Evolutionary conservation across 2,888 invertebrate species (phyloP).

Genomic region (Melanargia galathea): DNA sequence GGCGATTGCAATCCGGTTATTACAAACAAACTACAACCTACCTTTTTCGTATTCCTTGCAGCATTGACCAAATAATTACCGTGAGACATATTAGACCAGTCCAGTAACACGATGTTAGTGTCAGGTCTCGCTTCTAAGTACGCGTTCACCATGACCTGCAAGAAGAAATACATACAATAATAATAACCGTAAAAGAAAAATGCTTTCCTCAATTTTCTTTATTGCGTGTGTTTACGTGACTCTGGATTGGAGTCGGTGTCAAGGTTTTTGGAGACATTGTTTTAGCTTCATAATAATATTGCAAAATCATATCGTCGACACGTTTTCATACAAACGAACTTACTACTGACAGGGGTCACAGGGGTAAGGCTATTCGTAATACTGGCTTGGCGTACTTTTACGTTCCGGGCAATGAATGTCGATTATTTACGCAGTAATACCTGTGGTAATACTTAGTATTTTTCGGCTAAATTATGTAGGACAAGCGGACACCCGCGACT

Average conservation of each 20-base stretch:
- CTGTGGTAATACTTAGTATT: too few species aligned
- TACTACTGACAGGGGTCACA: too few species aligned
- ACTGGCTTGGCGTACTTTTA: too few species aligned
- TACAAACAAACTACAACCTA: constrained; percentile 44
- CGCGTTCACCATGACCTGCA: constrained; percentile 73
- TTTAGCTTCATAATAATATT: not conserved
- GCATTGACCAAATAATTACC: constrained; percentile 82
- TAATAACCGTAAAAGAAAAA: not conserved
- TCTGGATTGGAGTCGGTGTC: constrained; percentile 3
- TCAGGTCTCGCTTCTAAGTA: constrained; percentile 69
- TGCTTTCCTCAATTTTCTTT: constrained; percentile 19
- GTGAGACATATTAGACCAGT: constrained; percentile 79
- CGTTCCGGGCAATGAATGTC: too few species aligned
- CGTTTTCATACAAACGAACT: not conserved
- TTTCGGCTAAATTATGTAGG: too few species aligned
- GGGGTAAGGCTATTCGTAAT: too few species aligned
- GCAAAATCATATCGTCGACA: not conserved
- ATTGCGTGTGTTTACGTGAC: not conserved
- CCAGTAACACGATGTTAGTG: constrained; percentile 71
- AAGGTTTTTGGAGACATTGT: not conserved
- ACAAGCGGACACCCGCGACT: too few species aligned
- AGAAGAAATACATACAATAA: constrained; percentile 7
- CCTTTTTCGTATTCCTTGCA: constrained; percentile 82
- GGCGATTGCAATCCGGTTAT: too few species aligned
- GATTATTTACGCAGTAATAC: too few species aligned